Evolutionary conservation across 2,888 invertebrate genomes (phyloP), one percentile per base, ranked within the genome.

Genomic region (Cantharis lateralis): DNA sequence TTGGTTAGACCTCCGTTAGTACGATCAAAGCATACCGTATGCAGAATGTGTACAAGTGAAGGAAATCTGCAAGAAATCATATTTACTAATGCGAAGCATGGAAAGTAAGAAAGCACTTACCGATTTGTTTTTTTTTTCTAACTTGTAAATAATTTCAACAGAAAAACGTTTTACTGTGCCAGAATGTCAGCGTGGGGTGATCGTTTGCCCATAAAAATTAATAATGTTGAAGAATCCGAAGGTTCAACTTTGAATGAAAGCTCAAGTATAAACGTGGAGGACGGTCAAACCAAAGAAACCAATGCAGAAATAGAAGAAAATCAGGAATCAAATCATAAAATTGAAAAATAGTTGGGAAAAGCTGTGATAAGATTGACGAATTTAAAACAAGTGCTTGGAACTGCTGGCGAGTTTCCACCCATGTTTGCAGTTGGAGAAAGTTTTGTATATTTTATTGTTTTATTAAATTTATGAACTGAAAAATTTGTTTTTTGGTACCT

Each of bases 151-250:
- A 18, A 64, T 48, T 79, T 82, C 85, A 89, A 75, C 84, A 94
- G 94, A 82, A 81, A 89, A 13, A 90, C 93, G 0, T 96, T 95
- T 83, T 90, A 92, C 81, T 95, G 95, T 88, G 95, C 95, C 0
- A 91, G 92, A 83, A 90, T 91, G 1, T 91, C 93, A 81, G 90
- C 91, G 81, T 96, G 95, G 95, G 96, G 96, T 4, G 96, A 96
- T 87, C 88, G 92, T 62, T 88, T 97, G 79, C 96, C 96, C 20
- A 89, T 94, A 24, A 89, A 90, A 84, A 80, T 90, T 28, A 80
- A 85, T 74, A 66, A 76, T 32, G 26, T 62, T 15, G 62, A 18
- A 24, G 68, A 7, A 26, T 48, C 48, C 3, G 48, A n/a, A 48
- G n/a, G 7, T 48, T n/a, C n/a, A n/a, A 48, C n/a, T 48, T n/a